Percentiles rank a stretch among this genome's conserved stretches.
Conservation (phyloP, 2,888 invertebrate genomes). For the Nemotelus pantherinus region DNA sequence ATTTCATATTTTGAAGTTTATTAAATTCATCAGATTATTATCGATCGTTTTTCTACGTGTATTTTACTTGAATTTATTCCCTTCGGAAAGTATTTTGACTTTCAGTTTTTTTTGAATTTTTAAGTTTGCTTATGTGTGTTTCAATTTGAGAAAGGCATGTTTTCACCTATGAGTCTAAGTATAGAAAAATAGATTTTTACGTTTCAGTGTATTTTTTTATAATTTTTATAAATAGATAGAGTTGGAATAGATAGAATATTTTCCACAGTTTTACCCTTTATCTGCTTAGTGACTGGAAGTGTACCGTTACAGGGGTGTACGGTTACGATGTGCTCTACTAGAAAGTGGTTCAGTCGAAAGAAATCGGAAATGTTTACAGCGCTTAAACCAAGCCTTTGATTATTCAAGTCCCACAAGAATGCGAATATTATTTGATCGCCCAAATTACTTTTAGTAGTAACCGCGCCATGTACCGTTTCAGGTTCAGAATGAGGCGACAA, state of each 20-base stretch:
- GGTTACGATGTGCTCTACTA: neutral
- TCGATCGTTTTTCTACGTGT: neutral
- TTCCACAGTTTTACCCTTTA: too few relatives aligned
- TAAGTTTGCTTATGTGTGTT: neutral
- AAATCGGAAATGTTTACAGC: slow-evolving; percentile 6
- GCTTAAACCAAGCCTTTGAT: too few relatives aligned
- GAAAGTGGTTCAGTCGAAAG: slow-evolving; percentile 27
- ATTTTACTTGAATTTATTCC: neutral
- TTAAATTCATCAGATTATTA: slow-evolving; percentile 12
- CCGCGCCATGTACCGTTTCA: too few relatives aligned
- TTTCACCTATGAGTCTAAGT: slow-evolving; percentile 3
- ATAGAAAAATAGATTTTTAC: slow-evolving; percentile 15
- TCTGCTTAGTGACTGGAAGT: neutral
- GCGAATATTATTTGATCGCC: too few relatives aligned
- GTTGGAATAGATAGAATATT: neutral
- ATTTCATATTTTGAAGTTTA: neutral
- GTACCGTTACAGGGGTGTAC: neutral
- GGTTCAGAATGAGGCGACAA: too few relatives aligned
- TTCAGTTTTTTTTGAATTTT: neutral
- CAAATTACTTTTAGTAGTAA: too few relatives aligned
- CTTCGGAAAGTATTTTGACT: neutral
- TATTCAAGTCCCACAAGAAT: too few relatives aligned
- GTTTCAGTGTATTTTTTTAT: neutral
- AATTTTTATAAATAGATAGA: slow-evolving; percentile 7
- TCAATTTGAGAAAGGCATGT: slow-evolving; percentile 10